Base-by-base conservation (phyloP, 30 jellyfish, hydroid and myxozoan genomes). In the Aurelia aurita complex sp. Pacific region DNA sequence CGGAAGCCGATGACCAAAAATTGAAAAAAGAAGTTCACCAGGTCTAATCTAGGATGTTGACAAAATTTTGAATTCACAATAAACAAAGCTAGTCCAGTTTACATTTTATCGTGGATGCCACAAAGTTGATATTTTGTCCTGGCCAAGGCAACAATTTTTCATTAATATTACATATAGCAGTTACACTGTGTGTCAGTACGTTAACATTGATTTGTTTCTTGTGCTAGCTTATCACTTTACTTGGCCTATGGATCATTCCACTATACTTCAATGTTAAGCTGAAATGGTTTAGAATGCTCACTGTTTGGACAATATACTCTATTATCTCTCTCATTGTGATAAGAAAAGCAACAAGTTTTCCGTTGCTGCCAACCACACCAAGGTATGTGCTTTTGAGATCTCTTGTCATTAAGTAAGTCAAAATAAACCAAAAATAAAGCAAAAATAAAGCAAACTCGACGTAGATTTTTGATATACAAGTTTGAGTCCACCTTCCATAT, bases 211-310 rank as follows among this genome's bases (percentile, higher is more conserved):
- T 50, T 67, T 10, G 46, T 79, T 84, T 67, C 51, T 85, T 32
- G 13, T 55, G 82, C 14, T 66, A 92, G 98, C 67, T 85, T 61
- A 86, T 85, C 23, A 92, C 98, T 12, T 65, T 92, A 64, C 43
- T 85, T 68, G 98, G 98, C 17, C 62, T 92, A 72, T 92, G 98
- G 98, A 67, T 92, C 55, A 86, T 92, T 63, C 98, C 98, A 19
- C 76, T 92, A 33, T 77, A 86, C 69, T 92, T 92, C 71, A 92
- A 87, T 70, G 57, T 92, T 4, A 88, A 88, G 54, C 84, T 81
- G 16, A 85, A 79, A 18, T 92, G 98, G 98, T 92, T 70, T 66
- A 73, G 98, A 32, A 92, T 92, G 97, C 59, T 92, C 52, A 77
- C 88, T 18, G 97, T 92, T 14, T 92, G 97, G 97, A 61, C 91